Evolutionary conservation across 2,113 vertebrate genomes (phyloP), one percentile per base, ranked within the genome.

Genomic region (Laterallus jamaicensis): DNA sequence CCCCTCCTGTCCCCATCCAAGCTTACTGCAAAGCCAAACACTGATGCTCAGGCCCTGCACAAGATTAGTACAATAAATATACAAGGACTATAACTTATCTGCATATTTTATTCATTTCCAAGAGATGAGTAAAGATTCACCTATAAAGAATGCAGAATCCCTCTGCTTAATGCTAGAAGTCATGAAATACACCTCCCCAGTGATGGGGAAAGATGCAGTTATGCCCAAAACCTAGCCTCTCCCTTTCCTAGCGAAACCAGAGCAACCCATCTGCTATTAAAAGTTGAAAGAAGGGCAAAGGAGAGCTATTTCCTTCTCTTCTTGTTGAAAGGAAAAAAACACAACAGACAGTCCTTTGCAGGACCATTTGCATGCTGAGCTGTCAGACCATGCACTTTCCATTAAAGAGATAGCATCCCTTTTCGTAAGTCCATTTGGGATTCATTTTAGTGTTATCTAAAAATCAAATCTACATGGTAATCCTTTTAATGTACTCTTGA

Each of bases 391-490:
- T 98, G 98, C 98, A 98, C 98, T 98, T 98, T 98, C 98, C 98
- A 99, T 99, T 99, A 99, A 98, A 98, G 98, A 98, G 98, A 99
- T 98, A 99, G 98, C 98, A 98, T 99, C 98, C 98, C 93, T 98
- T 98, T 99, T 98, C 98, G 95, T 98, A 98, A 98, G 98, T 98
- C 98, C 98, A 99, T 99, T 99, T 99, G 98, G 98, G 98, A 98
- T 99, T 98, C 98, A 98, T 99, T 98, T 99, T 98, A 98, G 97
- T 96, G 98, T 98, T 99, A 99, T 99, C 98, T 98, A 98, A 98
- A 99, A 99, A 98, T 98, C 98, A 98, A 98, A 99, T 99, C 98
- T 98, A 98, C 98, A 98, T 98, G 98, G 98, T 98, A 98, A 98
- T 98, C 98, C 98, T 98, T 98, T 98, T 98, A 98, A 98, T 98